Conservation (phyloP, 2,797 vertebrate genomes). For the Rousettus madagascariensis region DNA sequence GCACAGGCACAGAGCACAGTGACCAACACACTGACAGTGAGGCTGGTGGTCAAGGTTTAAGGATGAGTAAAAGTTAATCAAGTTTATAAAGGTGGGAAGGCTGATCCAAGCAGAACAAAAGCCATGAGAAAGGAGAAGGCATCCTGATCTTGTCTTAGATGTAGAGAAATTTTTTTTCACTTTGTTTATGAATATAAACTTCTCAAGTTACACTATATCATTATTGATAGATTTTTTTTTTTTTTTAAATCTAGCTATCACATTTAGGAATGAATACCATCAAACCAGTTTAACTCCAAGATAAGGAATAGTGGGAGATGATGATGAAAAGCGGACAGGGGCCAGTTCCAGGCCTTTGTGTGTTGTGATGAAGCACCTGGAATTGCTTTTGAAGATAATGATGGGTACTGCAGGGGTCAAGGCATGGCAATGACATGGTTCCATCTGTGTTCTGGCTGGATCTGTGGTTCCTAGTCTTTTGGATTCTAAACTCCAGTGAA, state of each 20-base stretch:
- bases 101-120: not conserved
- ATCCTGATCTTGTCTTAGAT: not conserved
- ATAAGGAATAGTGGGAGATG: not conserved
- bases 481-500: not conserved
- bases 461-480: not conserved
- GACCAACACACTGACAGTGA: not conserved
- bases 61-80: not conserved
- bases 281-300: not conserved
- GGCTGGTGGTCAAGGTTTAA: not conserved
- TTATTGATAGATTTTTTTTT: not conserved
- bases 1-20: not conserved
- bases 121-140: not conserved
- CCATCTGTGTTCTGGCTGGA: not conserved
- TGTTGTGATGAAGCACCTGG: not conserved
- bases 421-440: not conserved
- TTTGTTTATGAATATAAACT: not conserved
- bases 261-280: not conserved
- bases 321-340: not conserved
- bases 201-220: not conserved
- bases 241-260: not conserved
- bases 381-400: not conserved
- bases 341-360: not conserved
- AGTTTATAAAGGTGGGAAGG: not conserved
- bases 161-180: not conserved
- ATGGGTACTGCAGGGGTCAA: not conserved